Evolutionary conservation across 2,888 invertebrate species (phyloP).

Genomic region (Parnassius mnemosyne): DNA sequence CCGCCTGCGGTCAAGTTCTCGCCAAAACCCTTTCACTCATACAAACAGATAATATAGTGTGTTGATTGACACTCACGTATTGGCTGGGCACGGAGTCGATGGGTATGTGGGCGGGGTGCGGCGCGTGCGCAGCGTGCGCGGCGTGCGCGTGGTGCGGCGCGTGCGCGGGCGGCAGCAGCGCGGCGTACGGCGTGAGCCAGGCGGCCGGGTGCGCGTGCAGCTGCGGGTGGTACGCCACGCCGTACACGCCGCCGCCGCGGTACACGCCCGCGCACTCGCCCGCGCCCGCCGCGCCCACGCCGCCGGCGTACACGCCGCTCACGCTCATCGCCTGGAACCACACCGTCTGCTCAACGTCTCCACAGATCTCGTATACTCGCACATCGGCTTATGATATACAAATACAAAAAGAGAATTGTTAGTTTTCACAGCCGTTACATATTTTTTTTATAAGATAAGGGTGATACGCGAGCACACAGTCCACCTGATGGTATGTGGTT

Average conservation of each 20-base stretch:
- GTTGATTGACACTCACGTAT: constrained; percentile 59
- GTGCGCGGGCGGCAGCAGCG: constrained; percentile 65
- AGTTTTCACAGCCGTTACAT: no score
- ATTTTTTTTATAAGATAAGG: no score
- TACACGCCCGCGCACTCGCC: constrained; percentile 70
- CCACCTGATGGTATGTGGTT: no score
- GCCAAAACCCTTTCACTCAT: no score
- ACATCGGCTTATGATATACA: neutral
- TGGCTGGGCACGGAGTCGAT: constrained; percentile 76
- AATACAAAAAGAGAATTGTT: neutral
- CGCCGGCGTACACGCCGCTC: constrained; percentile 67
- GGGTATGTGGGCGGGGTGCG: constrained; percentile 69
- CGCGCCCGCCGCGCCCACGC: constrained; percentile 57
- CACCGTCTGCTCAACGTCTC: constrained; percentile 26
- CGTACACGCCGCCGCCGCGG: constrained; percentile 70
- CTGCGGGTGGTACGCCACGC: constrained; percentile 72
- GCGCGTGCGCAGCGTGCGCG: constrained; percentile 60
- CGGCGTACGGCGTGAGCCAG: constrained; percentile 73
- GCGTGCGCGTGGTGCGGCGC: constrained; percentile 39
- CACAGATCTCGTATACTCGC: constrained; percentile 11
- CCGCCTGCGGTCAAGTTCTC: no score
- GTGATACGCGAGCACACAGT: no score
- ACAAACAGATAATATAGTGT: no score
- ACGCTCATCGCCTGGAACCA: constrained; percentile 68
- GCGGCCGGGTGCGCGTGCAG: constrained; percentile 65